Evolutionary conservation across 2,797 vertebrate species (phyloP).

Genomic region (Thripadectes ignobilis): DNA sequence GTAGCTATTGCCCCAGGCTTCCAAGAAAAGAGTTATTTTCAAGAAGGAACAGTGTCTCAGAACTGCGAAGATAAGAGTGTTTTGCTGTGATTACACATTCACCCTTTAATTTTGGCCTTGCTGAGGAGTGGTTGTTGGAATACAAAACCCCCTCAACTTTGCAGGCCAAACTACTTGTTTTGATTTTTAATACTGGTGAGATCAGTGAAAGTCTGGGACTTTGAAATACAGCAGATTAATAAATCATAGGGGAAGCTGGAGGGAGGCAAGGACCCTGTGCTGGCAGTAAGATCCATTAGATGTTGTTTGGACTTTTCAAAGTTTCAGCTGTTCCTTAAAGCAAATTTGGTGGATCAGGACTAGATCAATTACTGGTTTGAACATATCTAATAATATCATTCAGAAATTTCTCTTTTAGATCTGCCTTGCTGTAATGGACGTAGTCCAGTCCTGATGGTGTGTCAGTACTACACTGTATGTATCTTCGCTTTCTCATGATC

Average conservation of each 20-base stretch:
- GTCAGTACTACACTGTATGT: background rate
- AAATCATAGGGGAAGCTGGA: background rate
- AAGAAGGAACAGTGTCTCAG: background rate
- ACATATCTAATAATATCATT: background rate
- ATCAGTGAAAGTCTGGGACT: background rate
- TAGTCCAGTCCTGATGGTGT: background rate
- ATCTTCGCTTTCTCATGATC: background rate
- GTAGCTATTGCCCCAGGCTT: background rate
- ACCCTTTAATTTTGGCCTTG: background rate
- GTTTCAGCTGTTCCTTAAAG: background rate
- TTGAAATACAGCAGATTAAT: background rate
- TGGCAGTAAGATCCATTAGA: background rate
- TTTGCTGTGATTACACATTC: background rate
- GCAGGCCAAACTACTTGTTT: background rate
- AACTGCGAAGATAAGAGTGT: background rate
- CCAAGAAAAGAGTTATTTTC: background rate
- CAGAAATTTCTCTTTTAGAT: background rate
- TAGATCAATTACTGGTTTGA: background rate
- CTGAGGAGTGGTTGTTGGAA: background rate
- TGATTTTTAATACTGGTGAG: background rate
- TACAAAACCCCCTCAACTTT: background rate
- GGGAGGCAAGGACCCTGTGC: background rate
- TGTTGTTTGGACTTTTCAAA: background rate
- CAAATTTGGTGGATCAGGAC: background rate
- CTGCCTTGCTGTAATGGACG: background rate